Conservation (phyloP, 2,888 invertebrate genomes). For the Drosophila paranaensis region DNA sequence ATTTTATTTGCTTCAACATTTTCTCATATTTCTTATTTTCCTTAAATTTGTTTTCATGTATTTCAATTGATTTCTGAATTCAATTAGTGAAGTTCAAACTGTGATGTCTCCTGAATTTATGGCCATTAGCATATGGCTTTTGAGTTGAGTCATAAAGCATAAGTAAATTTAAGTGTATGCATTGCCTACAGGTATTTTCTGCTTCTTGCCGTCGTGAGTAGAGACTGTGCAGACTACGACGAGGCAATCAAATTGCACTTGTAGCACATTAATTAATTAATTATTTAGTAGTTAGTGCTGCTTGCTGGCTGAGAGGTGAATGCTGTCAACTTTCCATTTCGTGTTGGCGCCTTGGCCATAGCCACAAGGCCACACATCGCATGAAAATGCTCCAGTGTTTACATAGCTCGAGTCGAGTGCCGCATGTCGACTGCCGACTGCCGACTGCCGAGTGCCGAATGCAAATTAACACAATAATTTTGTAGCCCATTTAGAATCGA, state of each 20-base stretch:
- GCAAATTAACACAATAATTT: constrained; percentile 64
- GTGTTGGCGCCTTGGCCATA: neutral
- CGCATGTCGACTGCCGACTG: neutral
- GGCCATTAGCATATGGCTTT: constrained; percentile 2
- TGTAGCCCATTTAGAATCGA: constrained; percentile 70
- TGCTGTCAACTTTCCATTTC: constrained; percentile 31
- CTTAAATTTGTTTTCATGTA: neutral
- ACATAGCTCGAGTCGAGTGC: constrained; percentile 12
- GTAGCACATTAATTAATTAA: constrained; percentile 37
- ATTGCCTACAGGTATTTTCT: constrained; percentile 11
- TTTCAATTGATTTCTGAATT: neutral
- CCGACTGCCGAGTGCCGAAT: constrained; percentile 15
- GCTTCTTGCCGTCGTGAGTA: neutral
- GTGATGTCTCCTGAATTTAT: constrained; percentile 1
- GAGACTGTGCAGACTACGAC: neutral
- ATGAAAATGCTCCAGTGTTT: constrained; percentile 25
- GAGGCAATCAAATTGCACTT: constrained; percentile 15
- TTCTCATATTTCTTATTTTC: neutral
- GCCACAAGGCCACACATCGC: constrained; percentile 24
- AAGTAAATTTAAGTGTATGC: constrained; percentile 5
- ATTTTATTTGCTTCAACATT: too few species aligned
- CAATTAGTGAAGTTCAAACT: neutral
- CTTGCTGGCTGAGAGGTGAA: neutral
- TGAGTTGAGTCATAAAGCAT: constrained; percentile 2
- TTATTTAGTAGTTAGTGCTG: constrained; percentile 27